phyloP scores from a whole-genome alignment of 2,797 vertebrate genomes.

The Tauraco hartlaubi region DNA sequence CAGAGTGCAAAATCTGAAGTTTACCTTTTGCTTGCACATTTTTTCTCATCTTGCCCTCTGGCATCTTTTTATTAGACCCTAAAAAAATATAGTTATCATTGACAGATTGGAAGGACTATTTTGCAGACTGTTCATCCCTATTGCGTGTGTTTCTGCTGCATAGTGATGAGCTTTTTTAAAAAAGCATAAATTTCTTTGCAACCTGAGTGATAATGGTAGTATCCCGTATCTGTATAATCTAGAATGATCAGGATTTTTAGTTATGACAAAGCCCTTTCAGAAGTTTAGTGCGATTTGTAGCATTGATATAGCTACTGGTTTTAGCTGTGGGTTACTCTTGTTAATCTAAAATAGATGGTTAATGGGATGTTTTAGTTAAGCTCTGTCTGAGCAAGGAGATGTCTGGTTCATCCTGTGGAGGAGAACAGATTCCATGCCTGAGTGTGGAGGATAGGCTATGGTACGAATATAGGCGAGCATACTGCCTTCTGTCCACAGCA shows the following conservation, averaged over 20 bases:
- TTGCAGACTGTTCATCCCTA: neutral
- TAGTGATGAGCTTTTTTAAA: neutral
- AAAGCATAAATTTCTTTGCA: neutral
- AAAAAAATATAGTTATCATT: neutral
- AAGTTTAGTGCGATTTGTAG: neutral
- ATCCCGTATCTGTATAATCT: neutral
- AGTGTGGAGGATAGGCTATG: fast-evolving
- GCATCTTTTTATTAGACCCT: neutral
- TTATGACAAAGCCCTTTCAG: neutral
- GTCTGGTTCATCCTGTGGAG: neutral
- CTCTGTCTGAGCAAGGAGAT: neutral
- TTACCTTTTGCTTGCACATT: neutral
- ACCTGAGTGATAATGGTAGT: neutral
- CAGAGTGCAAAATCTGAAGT: neutral
- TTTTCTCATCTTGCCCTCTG: neutral
- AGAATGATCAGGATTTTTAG: neutral
- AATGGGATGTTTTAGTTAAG: neutral
- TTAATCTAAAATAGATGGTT: neutral
- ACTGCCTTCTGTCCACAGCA: neutral
- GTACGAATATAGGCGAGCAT: neutral
- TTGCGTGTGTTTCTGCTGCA: neutral
- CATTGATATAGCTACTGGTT: neutral
- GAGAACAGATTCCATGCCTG: neutral
- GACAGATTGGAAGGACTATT: neutral
- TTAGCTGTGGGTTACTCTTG: neutral